phyloP scores from a whole-genome alignment of 2,113 vertebrate genomes.

The Rhineura floridana region DNA sequence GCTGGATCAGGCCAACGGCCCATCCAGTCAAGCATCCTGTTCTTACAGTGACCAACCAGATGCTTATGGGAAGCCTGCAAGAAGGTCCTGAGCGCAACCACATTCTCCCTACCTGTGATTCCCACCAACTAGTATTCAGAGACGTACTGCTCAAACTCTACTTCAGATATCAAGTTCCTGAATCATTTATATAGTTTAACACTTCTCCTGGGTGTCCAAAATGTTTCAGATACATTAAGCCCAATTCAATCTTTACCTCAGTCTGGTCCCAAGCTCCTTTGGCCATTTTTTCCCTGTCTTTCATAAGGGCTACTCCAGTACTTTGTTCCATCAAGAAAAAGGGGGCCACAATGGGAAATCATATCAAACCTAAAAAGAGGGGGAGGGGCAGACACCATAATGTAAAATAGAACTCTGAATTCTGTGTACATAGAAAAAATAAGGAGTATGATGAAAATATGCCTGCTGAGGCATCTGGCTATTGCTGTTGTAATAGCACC shows the following conservation, averaged over 20 bases:
- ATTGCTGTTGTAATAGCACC: neutral
- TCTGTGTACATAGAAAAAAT: neutral
- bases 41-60: too few relatives aligned
- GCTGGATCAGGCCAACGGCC: too few relatives aligned
- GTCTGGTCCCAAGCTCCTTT: slow-evolving; percentile 13
- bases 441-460: slow-evolving; percentile 27
- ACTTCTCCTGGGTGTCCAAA: neutral
- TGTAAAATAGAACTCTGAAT: neutral
- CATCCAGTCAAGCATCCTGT: too few relatives aligned
- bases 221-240: neutral
- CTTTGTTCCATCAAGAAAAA: slow-evolving; percentile 16
- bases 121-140: too few relatives aligned
- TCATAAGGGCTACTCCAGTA: slow-evolving; percentile 8
- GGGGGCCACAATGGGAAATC: neutral
- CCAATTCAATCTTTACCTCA: slow-evolving; percentile 18
- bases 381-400: neutral
- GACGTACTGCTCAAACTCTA: neutral
- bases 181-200: neutral
- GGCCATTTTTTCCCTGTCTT: neutral
- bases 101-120: too few relatives aligned
- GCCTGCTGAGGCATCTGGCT: slow-evolving; percentile 29
- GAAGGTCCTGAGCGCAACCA: too few relatives aligned
- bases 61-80: too few relatives aligned
- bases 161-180: neutral
- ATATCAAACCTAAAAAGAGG: neutral